These are phyloP conservation scores for Malacoctenus gilli DNA, from an alignment of 2,797 vertebrate genomes.

Conservation along the genomic window DNA sequence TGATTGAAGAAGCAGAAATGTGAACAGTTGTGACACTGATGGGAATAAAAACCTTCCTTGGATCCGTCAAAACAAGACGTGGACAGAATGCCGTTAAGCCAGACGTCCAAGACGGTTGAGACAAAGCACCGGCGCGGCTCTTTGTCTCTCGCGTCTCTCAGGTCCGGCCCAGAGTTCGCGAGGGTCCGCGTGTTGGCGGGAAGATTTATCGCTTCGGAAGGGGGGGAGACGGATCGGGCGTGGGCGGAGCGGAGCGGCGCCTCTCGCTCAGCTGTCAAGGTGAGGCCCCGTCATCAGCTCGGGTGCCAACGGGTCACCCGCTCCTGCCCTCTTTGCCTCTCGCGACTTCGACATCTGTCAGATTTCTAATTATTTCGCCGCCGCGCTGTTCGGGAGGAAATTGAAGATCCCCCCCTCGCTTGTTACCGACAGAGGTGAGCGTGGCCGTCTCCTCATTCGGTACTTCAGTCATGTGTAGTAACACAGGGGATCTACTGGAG, in stretches of 20 bases:
- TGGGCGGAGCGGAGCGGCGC: constrained; percentile 66
- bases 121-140: constrained; percentile 11
- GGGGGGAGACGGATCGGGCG: constrained; percentile 72
- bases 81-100: too few relatives aligned
- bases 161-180: constrained; percentile 46
- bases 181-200: constrained; percentile 43
- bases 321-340: constrained; percentile 57
- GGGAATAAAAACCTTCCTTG: too few relatives aligned
- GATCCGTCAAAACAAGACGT: too few relatives aligned
- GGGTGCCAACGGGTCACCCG: constrained; percentile 63
- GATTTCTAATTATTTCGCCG: constrained; percentile 68
- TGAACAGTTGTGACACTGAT: too few relatives aligned
- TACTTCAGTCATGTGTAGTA: background rate
- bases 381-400: constrained; percentile 66
- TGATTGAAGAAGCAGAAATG: too few relatives aligned
- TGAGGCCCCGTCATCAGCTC: constrained; percentile 69
- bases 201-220: constrained; percentile 68
- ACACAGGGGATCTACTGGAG: constrained; percentile 9
- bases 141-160: constrained; percentile 11
- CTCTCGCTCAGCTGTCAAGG: constrained; percentile 72
- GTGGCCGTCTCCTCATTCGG: background rate
- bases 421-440: constrained; percentile 40
- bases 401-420: constrained; percentile 33
- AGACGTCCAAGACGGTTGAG: constrained; percentile 11
- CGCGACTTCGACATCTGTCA: constrained; percentile 73